phyloP scores from a whole-genome alignment of 2,797 vertebrate genomes.

The Natrix natrix region DNA sequence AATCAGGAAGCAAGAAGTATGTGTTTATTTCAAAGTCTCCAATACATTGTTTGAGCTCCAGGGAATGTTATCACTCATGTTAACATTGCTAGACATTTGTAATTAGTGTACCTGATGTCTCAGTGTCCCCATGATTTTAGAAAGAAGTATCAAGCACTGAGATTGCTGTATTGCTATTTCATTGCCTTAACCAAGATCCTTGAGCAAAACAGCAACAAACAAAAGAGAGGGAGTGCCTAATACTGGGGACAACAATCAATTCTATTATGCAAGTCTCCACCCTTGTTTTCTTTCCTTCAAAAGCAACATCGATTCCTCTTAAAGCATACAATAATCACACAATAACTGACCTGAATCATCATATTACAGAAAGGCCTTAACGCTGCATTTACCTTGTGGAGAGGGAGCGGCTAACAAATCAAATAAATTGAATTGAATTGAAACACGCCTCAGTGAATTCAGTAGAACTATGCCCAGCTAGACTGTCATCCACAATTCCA shows the following conservation, averaged over 20 bases:
- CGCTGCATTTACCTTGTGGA: too few species aligned
- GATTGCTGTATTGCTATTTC: neutral
- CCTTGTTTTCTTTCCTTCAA: neutral
- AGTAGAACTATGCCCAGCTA: neutral
- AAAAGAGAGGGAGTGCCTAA: neutral
- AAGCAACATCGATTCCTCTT: neutral
- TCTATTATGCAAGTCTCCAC: neutral
- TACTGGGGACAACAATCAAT: too few species aligned
- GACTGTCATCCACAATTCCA: neutral
- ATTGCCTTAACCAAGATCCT: neutral
- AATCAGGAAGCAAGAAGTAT: conserved; percentile 51
- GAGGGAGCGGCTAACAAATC: too few species aligned
- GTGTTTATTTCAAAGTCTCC: conserved; percentile 50
- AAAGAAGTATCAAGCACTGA: neutral
- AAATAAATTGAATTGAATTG: too few species aligned
- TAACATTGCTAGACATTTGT: conserved; percentile 20
- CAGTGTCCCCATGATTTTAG: neutral
- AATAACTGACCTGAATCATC: neutral
- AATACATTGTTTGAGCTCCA: conserved; percentile 24
- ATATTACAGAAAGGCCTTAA: neutral
- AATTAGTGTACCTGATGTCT: accelerated
- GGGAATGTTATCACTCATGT: conserved; percentile 24
- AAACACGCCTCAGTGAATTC: neutral
- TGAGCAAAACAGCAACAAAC: neutral
- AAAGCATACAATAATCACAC: neutral